Percentiles rank a stretch among this genome's conserved stretches.
These are phyloP conservation scores for Sinocyclocheilus rhinocerous DNA, from an alignment of 2,113 vertebrate species.

Conservation along the genomic window DNA sequence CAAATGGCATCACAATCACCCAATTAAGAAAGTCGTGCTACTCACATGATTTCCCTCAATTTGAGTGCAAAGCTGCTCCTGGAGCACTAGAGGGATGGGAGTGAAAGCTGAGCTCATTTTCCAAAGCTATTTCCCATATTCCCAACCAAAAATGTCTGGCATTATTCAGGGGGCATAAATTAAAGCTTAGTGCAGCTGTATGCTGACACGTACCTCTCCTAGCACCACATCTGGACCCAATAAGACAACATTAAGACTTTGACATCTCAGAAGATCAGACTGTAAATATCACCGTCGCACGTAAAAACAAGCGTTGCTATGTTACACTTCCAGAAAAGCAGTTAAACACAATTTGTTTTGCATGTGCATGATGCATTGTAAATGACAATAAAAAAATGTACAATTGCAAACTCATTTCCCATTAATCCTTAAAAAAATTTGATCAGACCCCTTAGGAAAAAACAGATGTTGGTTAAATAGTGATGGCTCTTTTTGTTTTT, in stretches of 20 bases:
- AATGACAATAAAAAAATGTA: background rate
- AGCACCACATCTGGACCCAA: constrained; percentile 73
- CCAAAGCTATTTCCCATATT: constrained; percentile 61
- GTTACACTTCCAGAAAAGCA: background rate
- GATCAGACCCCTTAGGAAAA: background rate
- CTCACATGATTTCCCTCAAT: constrained; percentile 45
- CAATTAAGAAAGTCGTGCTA: constrained; percentile 23
- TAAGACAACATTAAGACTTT: constrained; percentile 64
- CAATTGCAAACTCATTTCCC: background rate
- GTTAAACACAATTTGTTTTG: background rate
- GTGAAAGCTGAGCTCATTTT: constrained; percentile 61
- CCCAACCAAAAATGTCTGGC: constrained; percentile 65
- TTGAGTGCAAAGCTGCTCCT: constrained; percentile 46
- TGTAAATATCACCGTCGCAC: constrained; percentile 58
- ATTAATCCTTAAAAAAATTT: no score
- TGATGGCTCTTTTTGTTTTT: background rate
- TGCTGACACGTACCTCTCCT: constrained; percentile 64
- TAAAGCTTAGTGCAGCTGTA: constrained; percentile 63
- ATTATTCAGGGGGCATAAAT: constrained; percentile 68
- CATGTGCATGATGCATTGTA: background rate
- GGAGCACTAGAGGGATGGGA: constrained; percentile 42
- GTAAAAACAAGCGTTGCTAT: constrained; percentile 45
- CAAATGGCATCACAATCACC: constrained; percentile 19
- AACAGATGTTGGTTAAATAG: background rate
- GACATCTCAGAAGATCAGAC: constrained; percentile 62